Evolutionary conservation across 2,888 invertebrate genomes (phyloP).

Genomic region (Blomia tropicalis): DNA sequence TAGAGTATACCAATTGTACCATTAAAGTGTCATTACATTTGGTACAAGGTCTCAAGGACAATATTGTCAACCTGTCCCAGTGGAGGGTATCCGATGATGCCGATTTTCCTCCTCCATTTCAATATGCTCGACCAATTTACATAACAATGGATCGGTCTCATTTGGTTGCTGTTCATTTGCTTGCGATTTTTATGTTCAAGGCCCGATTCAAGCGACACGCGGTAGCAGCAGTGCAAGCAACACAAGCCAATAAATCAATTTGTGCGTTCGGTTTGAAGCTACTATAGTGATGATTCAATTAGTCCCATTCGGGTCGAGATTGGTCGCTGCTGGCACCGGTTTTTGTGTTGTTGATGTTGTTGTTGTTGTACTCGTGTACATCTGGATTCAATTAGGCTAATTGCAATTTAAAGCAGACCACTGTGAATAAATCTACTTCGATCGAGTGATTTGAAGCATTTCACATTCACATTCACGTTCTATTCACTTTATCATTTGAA

Average conservation of each 20-base stretch:
- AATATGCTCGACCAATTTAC: not conserved
- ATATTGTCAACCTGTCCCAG: constrained; percentile 2
- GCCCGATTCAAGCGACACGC: too few species aligned
- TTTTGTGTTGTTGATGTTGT: not conserved
- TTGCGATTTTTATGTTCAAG: too few species aligned
- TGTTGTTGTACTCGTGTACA: not conserved
- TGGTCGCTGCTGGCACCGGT: too few species aligned
- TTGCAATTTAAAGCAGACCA: not conserved
- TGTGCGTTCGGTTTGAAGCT: not conserved
- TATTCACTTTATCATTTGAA: too few species aligned
- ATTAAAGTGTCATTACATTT: constrained; percentile 1
- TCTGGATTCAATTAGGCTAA: constrained; percentile 5
- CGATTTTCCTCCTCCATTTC: not conserved
- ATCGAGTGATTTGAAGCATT: too few species aligned
- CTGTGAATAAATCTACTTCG: too few species aligned
- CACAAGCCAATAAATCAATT: constrained; percentile 8
- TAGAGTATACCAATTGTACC: not conserved
- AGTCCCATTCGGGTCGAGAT: not conserved
- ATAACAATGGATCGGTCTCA: constrained; percentile 1
- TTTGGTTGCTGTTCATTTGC: constrained; percentile 3
- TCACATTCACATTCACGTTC: too few species aligned
- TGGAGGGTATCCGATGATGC: constrained; percentile 6
- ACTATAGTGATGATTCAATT: constrained; percentile 11
- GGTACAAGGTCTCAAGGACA: constrained; percentile 3
- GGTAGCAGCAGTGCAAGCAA: not conserved